These are phyloP conservation scores for Bellardia bayeri DNA, from an alignment of 2,888 invertebrate genomes.

Conservation along the genomic window DNA sequence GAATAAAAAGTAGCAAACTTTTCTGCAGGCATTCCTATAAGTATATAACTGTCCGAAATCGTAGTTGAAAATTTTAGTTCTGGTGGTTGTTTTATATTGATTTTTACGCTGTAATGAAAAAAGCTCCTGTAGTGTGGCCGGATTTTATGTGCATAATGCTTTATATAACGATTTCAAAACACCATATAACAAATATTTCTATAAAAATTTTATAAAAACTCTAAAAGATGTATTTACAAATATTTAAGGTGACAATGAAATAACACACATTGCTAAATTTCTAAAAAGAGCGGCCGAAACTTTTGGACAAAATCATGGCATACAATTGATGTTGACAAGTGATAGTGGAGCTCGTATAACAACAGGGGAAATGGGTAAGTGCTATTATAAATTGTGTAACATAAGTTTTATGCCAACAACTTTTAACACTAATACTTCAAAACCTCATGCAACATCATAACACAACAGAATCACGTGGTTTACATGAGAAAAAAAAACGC, in stretches of 20 bases:
- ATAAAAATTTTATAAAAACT: too few relatives aligned
- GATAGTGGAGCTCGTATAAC: constrained; percentile 79
- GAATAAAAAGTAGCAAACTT: too few relatives aligned
- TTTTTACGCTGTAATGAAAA: too few relatives aligned
- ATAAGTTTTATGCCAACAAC: not conserved
- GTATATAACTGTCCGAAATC: too few relatives aligned
- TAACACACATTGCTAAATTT: constrained; percentile 80
- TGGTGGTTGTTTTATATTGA: too few relatives aligned
- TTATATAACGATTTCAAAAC: too few relatives aligned
- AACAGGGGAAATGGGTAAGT: constrained; percentile 78
- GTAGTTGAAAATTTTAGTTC: too few relatives aligned
- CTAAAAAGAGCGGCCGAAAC: constrained; percentile 80
- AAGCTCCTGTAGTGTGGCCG: too few relatives aligned
- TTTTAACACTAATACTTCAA: not conserved
- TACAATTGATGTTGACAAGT: constrained; percentile 79
- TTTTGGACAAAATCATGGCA: constrained; percentile 81
- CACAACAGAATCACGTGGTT: constrained; percentile 77
- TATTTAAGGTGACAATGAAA: constrained; percentile 79
- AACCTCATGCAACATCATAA: not conserved
- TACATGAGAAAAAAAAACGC: constrained; percentile 78
- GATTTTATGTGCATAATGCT: too few relatives aligned
- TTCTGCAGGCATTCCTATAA: too few relatives aligned
- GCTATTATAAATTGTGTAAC: constrained; percentile 12
- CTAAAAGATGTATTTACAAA: too few relatives aligned
- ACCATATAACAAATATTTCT: too few relatives aligned